These are phyloP conservation scores for Drosophila lacertosa DNA, from an alignment of 1,140 invertebrate species.

Conservation along the genomic window DNA sequence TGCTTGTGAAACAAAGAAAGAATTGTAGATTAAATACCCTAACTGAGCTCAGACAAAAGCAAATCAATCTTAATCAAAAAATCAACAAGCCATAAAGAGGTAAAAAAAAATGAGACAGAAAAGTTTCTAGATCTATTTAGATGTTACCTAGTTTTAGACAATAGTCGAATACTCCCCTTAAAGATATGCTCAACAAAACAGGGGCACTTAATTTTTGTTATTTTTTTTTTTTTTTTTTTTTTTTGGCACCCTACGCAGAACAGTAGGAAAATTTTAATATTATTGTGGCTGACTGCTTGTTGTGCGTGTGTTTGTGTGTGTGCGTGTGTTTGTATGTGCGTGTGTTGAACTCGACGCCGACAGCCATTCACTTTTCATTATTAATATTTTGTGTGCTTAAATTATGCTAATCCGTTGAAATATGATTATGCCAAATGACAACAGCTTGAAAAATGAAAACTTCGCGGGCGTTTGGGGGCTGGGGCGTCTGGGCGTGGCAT, in stretches of 20 bases:
- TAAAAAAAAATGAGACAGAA: too few relatives aligned
- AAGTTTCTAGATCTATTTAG: too few relatives aligned
- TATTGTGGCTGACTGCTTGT: slow-evolving; percentile 37
- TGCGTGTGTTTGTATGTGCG: not conserved
- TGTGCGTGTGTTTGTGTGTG: slow-evolving; percentile 14
- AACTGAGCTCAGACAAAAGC: not conserved
- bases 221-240: too few relatives aligned
- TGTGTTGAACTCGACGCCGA: slow-evolving; percentile 51
- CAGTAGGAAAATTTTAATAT: slow-evolving; percentile 76
- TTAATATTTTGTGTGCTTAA: slow-evolving; percentile 75
- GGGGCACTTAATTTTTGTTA: slow-evolving; percentile 31
- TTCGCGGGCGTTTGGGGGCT: slow-evolving; percentile 10
- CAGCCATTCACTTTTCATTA: slow-evolving; percentile 81
- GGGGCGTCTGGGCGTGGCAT: slow-evolving; percentile 14
- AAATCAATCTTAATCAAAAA: too few relatives aligned
- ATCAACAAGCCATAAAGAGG: not conserved
- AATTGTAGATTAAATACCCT: slow-evolving; percentile 19
- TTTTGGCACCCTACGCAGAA: slow-evolving; percentile 23
- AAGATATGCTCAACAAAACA: slow-evolving; percentile 2
- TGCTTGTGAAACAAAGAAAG: slow-evolving; percentile 16
- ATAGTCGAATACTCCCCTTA: not conserved
- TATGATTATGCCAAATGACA: slow-evolving; percentile 82
- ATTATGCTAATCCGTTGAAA: slow-evolving; percentile 83
- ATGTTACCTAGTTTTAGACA: not conserved
- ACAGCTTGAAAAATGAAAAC: slow-evolving; percentile 67